These are phyloP conservation scores for Morpho deidamia DNA, from an alignment of 2,888 invertebrate species.

Conservation along the genomic window DNA sequence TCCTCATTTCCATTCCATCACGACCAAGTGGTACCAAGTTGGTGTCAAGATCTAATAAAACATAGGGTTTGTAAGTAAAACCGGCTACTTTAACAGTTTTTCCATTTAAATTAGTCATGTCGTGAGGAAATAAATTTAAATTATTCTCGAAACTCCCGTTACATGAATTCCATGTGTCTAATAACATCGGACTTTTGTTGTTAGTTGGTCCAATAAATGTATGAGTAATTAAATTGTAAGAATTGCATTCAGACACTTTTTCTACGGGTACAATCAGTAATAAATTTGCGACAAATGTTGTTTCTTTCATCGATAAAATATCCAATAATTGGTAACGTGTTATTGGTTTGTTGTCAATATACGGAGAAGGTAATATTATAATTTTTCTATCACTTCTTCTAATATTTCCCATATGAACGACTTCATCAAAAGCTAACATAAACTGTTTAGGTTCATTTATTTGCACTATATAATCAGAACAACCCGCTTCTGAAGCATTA, in stretches of 20 bases:
- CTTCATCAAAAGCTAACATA: slow-evolving; percentile 55
- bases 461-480: slow-evolving; percentile 64
- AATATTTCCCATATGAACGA: slow-evolving; percentile 47
- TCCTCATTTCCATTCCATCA: slow-evolving; percentile 75
- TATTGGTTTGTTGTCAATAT: slow-evolving; percentile 21
- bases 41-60: slow-evolving; percentile 60
- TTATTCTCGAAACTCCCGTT: slow-evolving; percentile 42
- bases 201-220: slow-evolving; percentile 51
- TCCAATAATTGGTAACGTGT: slow-evolving; percentile 29
- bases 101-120: slow-evolving; percentile 62
- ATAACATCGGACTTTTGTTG: slow-evolving; percentile 37
- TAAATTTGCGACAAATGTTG: slow-evolving; percentile 52
- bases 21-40: slow-evolving; percentile 45
- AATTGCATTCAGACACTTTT: slow-evolving; percentile 30
- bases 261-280: slow-evolving; percentile 40
- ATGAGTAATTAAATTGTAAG: slow-evolving; percentile 58
- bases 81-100: slow-evolving; percentile 70
- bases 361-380: slow-evolving; percentile 48
- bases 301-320: slow-evolving; percentile 46
- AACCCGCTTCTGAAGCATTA: slow-evolving; percentile 59
- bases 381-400: slow-evolving; percentile 67
- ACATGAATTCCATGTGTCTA: slow-evolving; percentile 64
- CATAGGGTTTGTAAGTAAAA: slow-evolving; percentile 80
- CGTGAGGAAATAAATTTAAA: slow-evolving; percentile 65
- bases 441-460: slow-evolving; percentile 51